Evolutionary conservation across 92 coral and sea anemone species (phyloP).

Genomic region (Zoanthus solanderi): DNA sequence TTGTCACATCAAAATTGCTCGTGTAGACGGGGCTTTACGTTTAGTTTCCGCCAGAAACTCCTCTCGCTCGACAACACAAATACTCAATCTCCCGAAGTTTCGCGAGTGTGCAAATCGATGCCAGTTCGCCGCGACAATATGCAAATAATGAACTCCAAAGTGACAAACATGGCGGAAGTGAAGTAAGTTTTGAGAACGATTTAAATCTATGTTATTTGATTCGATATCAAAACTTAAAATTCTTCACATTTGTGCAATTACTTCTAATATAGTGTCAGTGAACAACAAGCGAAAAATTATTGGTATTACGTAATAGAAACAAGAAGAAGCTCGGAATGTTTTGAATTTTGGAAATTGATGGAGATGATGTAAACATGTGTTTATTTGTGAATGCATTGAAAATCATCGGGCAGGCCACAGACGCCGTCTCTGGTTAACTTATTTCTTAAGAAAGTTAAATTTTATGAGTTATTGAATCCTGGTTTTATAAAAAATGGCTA

Average conservation of each 20-base stretch:
- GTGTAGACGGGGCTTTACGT: too few relatives aligned
- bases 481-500: background rate
- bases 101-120: background rate
- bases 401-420: background rate
- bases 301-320: background rate
- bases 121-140: background rate
- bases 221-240: background rate
- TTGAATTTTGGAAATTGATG: background rate
- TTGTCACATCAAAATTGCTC: too few relatives aligned
- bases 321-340: background rate
- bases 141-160: background rate
- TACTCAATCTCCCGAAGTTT: too few relatives aligned
- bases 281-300: background rate
- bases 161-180: background rate
- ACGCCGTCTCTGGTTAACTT: too few relatives aligned
- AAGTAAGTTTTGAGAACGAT: background rate
- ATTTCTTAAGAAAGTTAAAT: background rate
- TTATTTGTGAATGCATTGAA: background rate
- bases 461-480: background rate
- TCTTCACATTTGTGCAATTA: background rate
- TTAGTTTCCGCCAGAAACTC: too few relatives aligned
- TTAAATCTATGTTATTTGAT: background rate
- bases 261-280: background rate
- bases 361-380: background rate
- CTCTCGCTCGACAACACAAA: too few relatives aligned